These are phyloP conservation scores for zebrafish (Danio rerio) DNA, from an alignment of 2,113 vertebrate genomes.

Conservation along the genomic window GRCz12tu NC_133191.1:21652501-21653000, in stretches of 20 bases:
- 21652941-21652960: no score
- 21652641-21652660: slow-evolving; percentile 95
- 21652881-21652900: background rate
- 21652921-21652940: no score
- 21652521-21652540: slow-evolving; percentile 92
- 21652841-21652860: background rate
- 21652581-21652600: slow-evolving; percentile 95
- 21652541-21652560: slow-evolving; percentile 90
- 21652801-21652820: background rate
- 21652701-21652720: slow-evolving; percentile 12
- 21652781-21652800: slow-evolving; percentile 3
- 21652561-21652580: slow-evolving; percentile 89
- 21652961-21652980: no score
- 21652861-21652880: background rate
- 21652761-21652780: background rate
- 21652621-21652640: slow-evolving; percentile 96
- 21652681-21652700: background rate
- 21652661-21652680: slow-evolving; percentile 64
- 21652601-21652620: slow-evolving; percentile 93
- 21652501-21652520: slow-evolving; percentile 92
- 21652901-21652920: background rate
- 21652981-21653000: no score
- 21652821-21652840: slow-evolving; percentile 4
- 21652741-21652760: slow-evolving; percentile 11
- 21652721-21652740: background rate